Evolutionary conservation across 2,113 vertebrate species (phyloP).

Genomic region (Tricholaema leucomelas): DNA sequence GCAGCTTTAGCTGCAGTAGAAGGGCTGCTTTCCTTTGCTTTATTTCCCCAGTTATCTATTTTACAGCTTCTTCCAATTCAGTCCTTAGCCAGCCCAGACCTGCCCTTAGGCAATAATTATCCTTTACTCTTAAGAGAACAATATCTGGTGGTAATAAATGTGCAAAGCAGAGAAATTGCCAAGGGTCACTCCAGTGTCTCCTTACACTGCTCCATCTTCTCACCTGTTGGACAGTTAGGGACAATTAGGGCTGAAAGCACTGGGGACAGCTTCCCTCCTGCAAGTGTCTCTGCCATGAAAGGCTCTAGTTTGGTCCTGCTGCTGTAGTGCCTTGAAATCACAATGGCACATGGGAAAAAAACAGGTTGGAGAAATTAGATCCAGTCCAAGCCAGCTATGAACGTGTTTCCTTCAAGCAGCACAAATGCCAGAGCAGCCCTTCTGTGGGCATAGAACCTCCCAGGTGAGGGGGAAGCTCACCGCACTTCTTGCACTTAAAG

Average conservation of each 20-base stretch:
- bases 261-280: neutral
- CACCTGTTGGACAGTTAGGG: neutral
- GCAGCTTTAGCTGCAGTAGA: neutral
- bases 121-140: neutral
- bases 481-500: too few species aligned
- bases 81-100: neutral
- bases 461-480: too few species aligned
- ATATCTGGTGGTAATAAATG: slow-evolving; percentile 20
- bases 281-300: too few species aligned
- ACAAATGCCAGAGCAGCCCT: too few species aligned
- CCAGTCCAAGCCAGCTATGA: too few species aligned
- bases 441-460: too few species aligned
- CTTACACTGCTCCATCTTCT: neutral
- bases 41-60: slow-evolving; percentile 30
- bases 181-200: neutral
- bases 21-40: neutral
- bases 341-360: neutral
- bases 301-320: too few species aligned
- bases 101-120: neutral
- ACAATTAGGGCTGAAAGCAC: neutral
- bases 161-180: neutral
- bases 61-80: slow-evolving; percentile 27
- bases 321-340: neutral
- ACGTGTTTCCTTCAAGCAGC: too few species aligned
- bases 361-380: too few species aligned